Percentiles rank a stretch among this genome's conserved stretches.
These are phyloP conservation scores for Cynopterus brachyotis DNA, from an alignment of 2,113 vertebrate genomes.

Conservation along the genomic window DNA sequence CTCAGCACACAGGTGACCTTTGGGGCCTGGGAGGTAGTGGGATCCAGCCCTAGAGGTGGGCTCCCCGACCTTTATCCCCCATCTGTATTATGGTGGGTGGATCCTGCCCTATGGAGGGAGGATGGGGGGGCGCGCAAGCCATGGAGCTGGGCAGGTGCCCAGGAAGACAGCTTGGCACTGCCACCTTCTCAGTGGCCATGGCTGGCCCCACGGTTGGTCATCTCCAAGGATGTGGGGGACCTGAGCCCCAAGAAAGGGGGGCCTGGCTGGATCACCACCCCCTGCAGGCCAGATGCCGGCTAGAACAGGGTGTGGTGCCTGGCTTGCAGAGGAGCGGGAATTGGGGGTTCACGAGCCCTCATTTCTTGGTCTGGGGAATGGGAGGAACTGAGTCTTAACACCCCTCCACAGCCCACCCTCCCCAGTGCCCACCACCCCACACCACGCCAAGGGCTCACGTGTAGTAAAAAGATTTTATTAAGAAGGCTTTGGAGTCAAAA, in stretches of 20 bases:
- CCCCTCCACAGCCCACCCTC: rapidly evolving
- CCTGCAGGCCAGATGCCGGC: rapidly evolving
- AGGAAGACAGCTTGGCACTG: too few species aligned
- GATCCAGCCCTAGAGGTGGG: neutral
- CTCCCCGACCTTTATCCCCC: neutral
- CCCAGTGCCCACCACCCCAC: neutral
- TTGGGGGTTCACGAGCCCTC: neutral
- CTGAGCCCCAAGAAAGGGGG: neutral
- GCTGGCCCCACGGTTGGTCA: neutral
- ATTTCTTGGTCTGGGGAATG: neutral
- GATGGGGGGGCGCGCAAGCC: rapidly evolving
- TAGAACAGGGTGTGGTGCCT: neutral
- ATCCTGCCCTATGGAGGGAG: too few species aligned
- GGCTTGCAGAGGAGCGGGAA: neutral
- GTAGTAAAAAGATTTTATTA: slow-evolving; percentile 95
- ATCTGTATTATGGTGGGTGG: neutral
- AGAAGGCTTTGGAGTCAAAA: slow-evolving; percentile 96
- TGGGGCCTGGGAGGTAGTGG: neutral
- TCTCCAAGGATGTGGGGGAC: neutral
- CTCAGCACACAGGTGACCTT: neutral
- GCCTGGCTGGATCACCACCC: neutral
- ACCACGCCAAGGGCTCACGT: slow-evolving; percentile 23
- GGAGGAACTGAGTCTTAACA: neutral
- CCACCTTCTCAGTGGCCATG: too few species aligned
- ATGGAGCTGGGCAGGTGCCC: rapidly evolving